Percentiles rank a stretch among this genome's conserved stretches.
Evolutionary conservation across 2,113 vertebrate species (phyloP).

Genomic region (Aptenodytes forsteri): DNA sequence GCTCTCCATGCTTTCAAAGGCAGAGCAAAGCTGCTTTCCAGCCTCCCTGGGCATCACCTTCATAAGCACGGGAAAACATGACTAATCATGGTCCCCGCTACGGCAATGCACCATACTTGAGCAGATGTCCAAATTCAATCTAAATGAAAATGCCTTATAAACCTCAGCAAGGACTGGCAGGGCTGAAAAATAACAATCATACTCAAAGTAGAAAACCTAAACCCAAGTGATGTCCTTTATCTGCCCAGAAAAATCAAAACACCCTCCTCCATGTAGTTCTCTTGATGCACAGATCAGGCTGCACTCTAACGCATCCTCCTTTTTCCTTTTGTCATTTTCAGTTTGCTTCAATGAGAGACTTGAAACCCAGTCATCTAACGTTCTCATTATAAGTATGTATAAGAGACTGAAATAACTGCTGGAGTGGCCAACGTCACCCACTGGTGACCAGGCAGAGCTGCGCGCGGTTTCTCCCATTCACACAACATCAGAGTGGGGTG

Average conservation of each 20-base stretch:
- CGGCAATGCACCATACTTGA: neutral
- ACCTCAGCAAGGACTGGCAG: neutral
- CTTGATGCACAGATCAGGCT: neutral
- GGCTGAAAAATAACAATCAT: neutral
- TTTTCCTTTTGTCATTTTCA: neutral
- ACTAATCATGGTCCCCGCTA: neutral
- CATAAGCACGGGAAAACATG: accelerated
- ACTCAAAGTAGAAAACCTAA: neutral
- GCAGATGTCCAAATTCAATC: neutral
- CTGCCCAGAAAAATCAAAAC: neutral
- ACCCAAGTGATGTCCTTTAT: neutral
- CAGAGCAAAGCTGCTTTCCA: neutral
- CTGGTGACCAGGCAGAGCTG: neutral
- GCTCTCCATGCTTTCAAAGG: neutral
- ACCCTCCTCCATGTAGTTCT: neutral
- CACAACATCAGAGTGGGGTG: neutral
- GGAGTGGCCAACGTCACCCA: neutral
- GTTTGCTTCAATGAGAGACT: neutral
- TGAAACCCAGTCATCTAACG: neutral
- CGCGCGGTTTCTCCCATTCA: neutral
- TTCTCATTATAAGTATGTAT: neutral
- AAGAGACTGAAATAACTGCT: neutral
- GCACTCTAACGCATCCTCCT: neutral
- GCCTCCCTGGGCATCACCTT: too few species aligned
- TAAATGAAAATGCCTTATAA: neutral